phyloP scores from a whole-genome alignment of 1,140 invertebrate genomes.

The Trichoplusia ni region DNA sequence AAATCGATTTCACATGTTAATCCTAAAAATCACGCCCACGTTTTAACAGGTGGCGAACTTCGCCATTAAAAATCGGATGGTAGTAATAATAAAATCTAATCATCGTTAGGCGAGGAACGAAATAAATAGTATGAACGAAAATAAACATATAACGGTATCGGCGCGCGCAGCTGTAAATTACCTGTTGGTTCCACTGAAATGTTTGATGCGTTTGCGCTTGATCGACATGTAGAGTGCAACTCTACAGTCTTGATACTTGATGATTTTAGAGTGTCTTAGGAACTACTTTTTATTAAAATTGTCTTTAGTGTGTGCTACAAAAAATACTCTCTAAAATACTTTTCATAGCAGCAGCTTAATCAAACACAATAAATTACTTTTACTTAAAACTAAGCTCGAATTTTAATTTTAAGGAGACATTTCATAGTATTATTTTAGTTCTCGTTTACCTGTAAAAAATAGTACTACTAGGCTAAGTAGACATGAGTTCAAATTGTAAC shows the following conservation, averaged over 20 bases:
- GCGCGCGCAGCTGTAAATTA: constrained; percentile 59
- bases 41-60: constrained; percentile 24
- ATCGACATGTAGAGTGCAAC: constrained; percentile 53
- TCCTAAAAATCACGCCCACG: constrained; percentile 10
- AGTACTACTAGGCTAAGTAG: too few relatives aligned
- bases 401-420: too few relatives aligned
- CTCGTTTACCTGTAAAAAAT: too few relatives aligned
- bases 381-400: too few relatives aligned
- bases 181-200: constrained; percentile 77
- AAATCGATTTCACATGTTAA: neutral
- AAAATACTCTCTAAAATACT: too few relatives aligned
- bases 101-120: constrained; percentile 52
- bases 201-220: constrained; percentile 72
- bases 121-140: constrained; percentile 73
- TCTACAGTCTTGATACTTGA: constrained; percentile 41
- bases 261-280: neutral
- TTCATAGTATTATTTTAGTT: too few relatives aligned
- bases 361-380: too few relatives aligned
- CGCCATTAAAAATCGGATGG: constrained; percentile 20
- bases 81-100: constrained; percentile 70
- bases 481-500: too few relatives aligned
- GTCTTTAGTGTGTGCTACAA: too few relatives aligned
- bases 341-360: too few relatives aligned
- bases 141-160: constrained; percentile 55
- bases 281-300: too few relatives aligned